Base-by-base conservation (phyloP, 2,888 invertebrate genomes). In the Idaea biselata region DNA sequence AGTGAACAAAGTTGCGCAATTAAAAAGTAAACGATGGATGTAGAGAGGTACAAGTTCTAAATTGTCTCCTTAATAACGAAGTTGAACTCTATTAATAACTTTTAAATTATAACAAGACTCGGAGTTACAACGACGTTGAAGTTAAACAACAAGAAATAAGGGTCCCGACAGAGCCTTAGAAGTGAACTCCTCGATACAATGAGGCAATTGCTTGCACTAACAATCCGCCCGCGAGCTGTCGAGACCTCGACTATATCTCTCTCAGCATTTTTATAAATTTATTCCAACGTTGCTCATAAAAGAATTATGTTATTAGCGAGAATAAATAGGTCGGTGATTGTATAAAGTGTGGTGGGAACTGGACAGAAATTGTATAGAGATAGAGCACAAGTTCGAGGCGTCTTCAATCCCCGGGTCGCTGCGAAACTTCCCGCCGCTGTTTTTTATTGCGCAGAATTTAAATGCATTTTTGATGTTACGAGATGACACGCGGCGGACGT, bases 391-490 rank as follows among this genome's bases (percentile, higher is more conserved):
- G 78, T 71, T 78, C 78, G 78, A 78, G 74, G 80, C 84, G 80
- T 83, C 84, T 83, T 81, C 87, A 84, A 84, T 83, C 84, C 90
- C 87, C 86, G 86, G 84, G 84, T 84, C 88, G 87, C 84, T 81
- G 84, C 79, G 83, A 91, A 92, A 91, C 87, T 91, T 91, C 85
- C 83, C 84, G 87, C 86, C 87, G 87, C 89, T 88, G 89, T 91
- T 92, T 92, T 92, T 92, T 91, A 91, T 92, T 92, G 92, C 91
- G 89, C 89, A 82, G 88, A 91, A 91, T 93, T 90, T 93, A 93
- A 93, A 93, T 93, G 93, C 93, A 93, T 93, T 93, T 93, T 93
- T 93, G 93, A 91, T 93, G 93, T 93, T 89, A 90, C 89, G 91
- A 91, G 90, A 92, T 92, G 92, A 92, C 92, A 92, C 91, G 89